Evolutionary conservation across 1,140 invertebrate genomes (phyloP).

Genomic region (Drosophila navojoa): DNA sequence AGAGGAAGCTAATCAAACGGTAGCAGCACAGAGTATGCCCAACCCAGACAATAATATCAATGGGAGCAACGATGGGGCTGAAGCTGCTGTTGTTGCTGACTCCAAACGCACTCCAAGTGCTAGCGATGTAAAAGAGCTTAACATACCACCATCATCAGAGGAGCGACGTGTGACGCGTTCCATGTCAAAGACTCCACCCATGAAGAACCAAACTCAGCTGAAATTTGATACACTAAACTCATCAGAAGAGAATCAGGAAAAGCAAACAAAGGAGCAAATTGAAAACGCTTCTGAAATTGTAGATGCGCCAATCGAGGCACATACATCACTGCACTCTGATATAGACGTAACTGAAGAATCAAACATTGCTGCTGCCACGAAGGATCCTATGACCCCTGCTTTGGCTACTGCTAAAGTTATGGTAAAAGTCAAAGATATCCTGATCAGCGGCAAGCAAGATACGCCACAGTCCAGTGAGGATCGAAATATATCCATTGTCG

Average conservation of each 20-base stretch:
- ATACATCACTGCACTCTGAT: not conserved
- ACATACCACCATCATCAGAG: not conserved
- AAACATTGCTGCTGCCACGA: not conserved
- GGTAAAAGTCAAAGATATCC: constrained; percentile 18
- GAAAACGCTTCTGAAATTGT: not conserved
- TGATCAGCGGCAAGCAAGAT: not conserved
- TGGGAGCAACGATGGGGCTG: not conserved
- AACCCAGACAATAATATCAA: not conserved
- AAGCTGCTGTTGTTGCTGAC: constrained; percentile 2
- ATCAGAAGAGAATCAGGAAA: constrained; percentile 5
- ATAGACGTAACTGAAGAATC: not conserved
- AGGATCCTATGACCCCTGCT: not conserved
- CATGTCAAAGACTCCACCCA: constrained; percentile 64
- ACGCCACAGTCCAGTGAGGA: not conserved
- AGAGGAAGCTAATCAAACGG: not conserved
- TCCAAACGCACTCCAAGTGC: not conserved
- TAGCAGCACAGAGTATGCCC: not conserved
- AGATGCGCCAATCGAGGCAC: constrained; percentile 2
- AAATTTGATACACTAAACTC: constrained; percentile 18
- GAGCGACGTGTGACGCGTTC: constrained; percentile 58
- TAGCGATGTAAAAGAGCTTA: no score
- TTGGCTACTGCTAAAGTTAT: constrained; percentile 3
- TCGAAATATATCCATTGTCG: not conserved
- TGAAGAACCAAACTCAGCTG: constrained; percentile 18
- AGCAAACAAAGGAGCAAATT: constrained; percentile 1